Evolutionary conservation across 92 coral and sea anemone genomes (phyloP).

Genomic region (Epizoanthus scotinus): DNA sequence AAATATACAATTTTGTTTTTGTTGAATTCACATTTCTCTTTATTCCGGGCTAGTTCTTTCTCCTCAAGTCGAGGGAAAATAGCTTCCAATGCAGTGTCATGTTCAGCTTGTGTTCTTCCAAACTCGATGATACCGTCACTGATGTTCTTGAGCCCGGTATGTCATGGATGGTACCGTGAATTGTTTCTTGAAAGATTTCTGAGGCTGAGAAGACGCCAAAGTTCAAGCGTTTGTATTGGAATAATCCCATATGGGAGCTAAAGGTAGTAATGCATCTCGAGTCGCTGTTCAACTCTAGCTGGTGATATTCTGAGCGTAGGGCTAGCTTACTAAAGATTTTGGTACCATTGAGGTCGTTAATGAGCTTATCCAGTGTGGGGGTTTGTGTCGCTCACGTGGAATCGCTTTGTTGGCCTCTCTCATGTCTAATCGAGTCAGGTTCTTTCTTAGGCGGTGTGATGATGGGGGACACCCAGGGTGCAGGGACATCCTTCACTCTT

Average conservation of each 20-base stretch:
- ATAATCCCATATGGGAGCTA: constrained; percentile 19
- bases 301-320: constrained; percentile 39
- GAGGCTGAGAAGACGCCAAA: constrained; percentile 32
- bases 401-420: constrained; percentile 39
- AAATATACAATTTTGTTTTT: not conserved
- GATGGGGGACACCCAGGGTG: constrained; percentile 40
- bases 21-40: constrained; percentile 18
- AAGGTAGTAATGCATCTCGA: constrained; percentile 25
- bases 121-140: constrained; percentile 10
- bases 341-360: constrained; percentile 16
- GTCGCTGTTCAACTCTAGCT: constrained; percentile 31
- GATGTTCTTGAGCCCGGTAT: constrained; percentile 29
- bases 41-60: constrained; percentile 1
- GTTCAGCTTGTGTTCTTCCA: constrained; percentile 32
- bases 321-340: constrained; percentile 12
- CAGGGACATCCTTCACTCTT: constrained; percentile 15
- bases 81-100: constrained; percentile 24
- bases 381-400: constrained; percentile 18
- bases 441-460: constrained; percentile 35
- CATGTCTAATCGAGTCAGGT: constrained; percentile 31
- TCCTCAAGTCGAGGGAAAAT: constrained; percentile 6
- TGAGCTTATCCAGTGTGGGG: constrained; percentile 32
- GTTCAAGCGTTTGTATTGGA: constrained; percentile 25
- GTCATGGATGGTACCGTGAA: constrained; percentile 16
- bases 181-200: constrained; percentile 31